Evolutionary conservation across 1,140 invertebrate species (phyloP).

Genomic region (Apolygus lucorum): DNA sequence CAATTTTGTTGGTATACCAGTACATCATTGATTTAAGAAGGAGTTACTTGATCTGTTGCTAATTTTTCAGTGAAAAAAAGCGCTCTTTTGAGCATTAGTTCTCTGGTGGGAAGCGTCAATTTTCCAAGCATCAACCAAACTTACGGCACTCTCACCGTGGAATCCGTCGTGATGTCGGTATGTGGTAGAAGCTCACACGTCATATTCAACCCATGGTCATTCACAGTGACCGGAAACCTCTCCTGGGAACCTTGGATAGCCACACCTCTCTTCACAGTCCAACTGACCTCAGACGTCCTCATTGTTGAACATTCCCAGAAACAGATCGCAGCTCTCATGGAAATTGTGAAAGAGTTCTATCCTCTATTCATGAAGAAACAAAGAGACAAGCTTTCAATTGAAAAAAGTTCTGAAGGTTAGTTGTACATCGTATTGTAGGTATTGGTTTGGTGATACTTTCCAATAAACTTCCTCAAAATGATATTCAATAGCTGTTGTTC

Average conservation of each 20-base stretch:
- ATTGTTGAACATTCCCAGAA: conserved; percentile 7
- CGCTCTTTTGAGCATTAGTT: conserved; percentile 21
- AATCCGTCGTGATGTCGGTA: conserved; percentile 3
- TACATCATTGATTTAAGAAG: too few relatives aligned
- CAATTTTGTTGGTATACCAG: background rate
- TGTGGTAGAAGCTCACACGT: conserved; percentile 29
- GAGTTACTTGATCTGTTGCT: too few relatives aligned
- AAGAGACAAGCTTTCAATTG: too few relatives aligned
- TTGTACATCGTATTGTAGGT: too few relatives aligned
- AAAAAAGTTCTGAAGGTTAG: conserved; percentile 6
- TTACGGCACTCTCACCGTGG: conserved; percentile 9
- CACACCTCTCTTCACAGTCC: conserved; percentile 6
- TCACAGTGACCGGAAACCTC: conserved; percentile 42
- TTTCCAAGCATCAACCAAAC: conserved; percentile 16
- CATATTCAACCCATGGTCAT: conserved; percentile 51
- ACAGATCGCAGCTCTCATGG: conserved; percentile 12
- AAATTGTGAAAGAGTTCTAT: conserved; percentile 6
- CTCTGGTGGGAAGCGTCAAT: background rate
- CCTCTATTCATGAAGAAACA: background rate
- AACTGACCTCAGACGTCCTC: conserved; percentile 21
- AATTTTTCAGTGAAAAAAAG: conserved; percentile 4
- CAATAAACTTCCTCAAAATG: too few relatives aligned
- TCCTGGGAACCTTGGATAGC: conserved; percentile 50
- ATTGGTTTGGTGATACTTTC: too few relatives aligned
- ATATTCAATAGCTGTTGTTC: too few relatives aligned